These are phyloP conservation scores for Caenorhabditis elegans DNA, from an alignment of 1,140 invertebrate species.

Conservation along the genomic window DNA sequence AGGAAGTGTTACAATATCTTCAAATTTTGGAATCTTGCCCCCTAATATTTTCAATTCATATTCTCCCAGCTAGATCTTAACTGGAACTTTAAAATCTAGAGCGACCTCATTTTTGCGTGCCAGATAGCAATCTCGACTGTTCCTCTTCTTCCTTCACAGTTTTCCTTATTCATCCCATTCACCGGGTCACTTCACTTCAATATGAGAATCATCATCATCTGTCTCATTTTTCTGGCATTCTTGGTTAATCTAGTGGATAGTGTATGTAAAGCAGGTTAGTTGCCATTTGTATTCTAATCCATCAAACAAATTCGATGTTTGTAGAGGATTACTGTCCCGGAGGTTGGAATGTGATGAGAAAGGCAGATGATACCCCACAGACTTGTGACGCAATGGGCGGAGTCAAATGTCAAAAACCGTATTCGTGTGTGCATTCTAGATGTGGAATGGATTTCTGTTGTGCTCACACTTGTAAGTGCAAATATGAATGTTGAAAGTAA, in stretches of 20 bases:
- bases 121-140: neutral
- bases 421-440: slow-evolving; percentile 10
- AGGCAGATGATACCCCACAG: slow-evolving; percentile 7
- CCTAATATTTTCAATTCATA: no score
- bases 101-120: neutral
- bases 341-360: slow-evolving; percentile 15
- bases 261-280: slow-evolving; percentile 14
- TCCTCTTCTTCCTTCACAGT: no score
- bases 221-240: neutral
- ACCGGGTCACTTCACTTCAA: neutral
- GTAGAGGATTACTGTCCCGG: slow-evolving; percentile 10
- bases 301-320: neutral
- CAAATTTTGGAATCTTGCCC: no score
- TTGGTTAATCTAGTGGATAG: neutral
- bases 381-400: slow-evolving; percentile 21
- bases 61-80: no score
- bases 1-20: no score
- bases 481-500: neutral
- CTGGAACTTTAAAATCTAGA: neutral
- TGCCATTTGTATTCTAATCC: neutral
- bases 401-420: slow-evolving; percentile 8
- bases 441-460: slow-evolving; percentile 24
- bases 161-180: neutral
- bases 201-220: neutral
- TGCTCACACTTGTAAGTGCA: neutral